Base-by-base conservation (phyloP, 2,888 invertebrate genomes). In the Drosophila nr. perissopoda region DNA sequence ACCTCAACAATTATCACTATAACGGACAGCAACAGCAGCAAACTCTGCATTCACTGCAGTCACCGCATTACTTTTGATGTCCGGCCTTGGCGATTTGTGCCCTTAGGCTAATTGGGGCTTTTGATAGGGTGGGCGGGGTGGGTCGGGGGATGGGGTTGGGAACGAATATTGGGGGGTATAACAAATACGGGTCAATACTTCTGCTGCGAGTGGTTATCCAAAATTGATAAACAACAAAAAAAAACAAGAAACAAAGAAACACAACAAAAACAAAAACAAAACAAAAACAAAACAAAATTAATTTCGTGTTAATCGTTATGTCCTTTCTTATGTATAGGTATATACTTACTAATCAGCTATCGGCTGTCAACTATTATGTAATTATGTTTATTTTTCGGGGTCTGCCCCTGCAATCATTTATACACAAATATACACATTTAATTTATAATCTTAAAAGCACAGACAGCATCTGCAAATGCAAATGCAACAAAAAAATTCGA, bases 51-150 rank as follows among this genome's bases (percentile, higher is more conserved):
- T 29, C 53, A 42, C 52, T 58, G 49, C 67, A 74, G 40, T 76
- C 74, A 56, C 48, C 74, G 29, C 74, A 75, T 59, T 82, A 70
- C 53, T 78, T 82, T 71, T 82, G 76, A 81, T 76, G 64, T 40
- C 49, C 56, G 54, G 34, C 40, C 21, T 25, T 58, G 57, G 40
- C 59, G 46, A 40, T 40, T 46, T 48, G 33, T 38, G 52, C 46
- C 57, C 21, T 52, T 53, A 42, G 34, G 61, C 31, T 52, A 58
- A 63, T 57, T 57, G 31, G 57, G 57, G 42, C 21, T 29, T 57
- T 42, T 59, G 48, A 46, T 46, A 46, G 46, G n/a, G 49, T n/a
- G 46, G 18, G 27, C n/a, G 33, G 31, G 31, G n/a, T 34, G 48
- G 48, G 34, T 57, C 29, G 27, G 27, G 59, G 49, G 29, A 25